Percentiles rank a stretch among this genome's conserved stretches.
These are phyloP conservation scores for Zoroaster sp. DNA, from an alignment of 53 echinoderm and acorn worm genomes.

Conservation along the genomic window DNA sequence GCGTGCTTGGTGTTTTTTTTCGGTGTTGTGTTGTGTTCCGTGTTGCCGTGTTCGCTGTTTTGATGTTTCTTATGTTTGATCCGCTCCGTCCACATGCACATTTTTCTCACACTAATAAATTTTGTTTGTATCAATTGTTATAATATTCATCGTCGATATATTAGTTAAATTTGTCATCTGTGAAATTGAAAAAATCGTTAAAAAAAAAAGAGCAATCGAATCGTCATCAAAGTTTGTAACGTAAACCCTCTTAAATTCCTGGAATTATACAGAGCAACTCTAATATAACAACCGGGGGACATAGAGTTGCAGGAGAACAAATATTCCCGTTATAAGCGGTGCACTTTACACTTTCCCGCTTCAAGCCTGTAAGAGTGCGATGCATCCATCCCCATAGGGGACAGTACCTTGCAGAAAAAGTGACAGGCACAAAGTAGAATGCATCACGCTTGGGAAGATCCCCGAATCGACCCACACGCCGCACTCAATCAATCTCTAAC, in stretches of 20 bases:
- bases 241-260: too few relatives aligned
- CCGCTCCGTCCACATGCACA: too few relatives aligned
- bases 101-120: too few relatives aligned
- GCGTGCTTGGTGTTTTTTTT: not conserved
- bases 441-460: conserved; percentile 5
- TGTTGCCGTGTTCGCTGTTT: too few relatives aligned
- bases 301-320: not conserved
- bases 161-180: too few relatives aligned
- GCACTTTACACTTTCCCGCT: not conserved
- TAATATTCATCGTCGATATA: too few relatives aligned
- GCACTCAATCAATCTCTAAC: not conserved
- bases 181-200: too few relatives aligned
- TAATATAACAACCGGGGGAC: not conserved
- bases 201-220: too few relatives aligned
- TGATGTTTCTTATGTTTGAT: too few relatives aligned
- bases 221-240: too few relatives aligned
- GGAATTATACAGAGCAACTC: too few relatives aligned
- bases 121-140: too few relatives aligned
- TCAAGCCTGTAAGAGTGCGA: not conserved
- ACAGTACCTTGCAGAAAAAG: not conserved
- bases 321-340: not conserved
- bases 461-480: conserved; percentile 14
- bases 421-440: not conserved
- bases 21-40: not conserved
- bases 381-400: conserved; percentile 11